Evolutionary conservation across 2,113 vertebrate genomes (phyloP).

Genomic region (Callaeas wilsoni): DNA sequence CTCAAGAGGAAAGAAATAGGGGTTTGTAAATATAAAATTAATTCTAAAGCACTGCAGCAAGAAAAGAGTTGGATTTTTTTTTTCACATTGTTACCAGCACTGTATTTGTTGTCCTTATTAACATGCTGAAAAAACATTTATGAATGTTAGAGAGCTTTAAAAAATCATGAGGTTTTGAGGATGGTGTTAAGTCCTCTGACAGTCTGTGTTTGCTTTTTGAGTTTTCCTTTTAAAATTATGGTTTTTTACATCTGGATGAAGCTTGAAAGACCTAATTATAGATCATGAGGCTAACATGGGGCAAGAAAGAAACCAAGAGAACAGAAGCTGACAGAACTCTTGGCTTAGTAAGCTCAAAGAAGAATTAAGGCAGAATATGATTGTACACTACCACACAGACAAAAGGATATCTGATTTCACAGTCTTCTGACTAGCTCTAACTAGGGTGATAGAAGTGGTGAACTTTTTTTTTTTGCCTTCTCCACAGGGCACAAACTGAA

Average conservation of each 20-base stretch:
- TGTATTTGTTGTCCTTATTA: background rate
- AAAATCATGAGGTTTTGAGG: background rate
- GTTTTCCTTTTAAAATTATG: background rate
- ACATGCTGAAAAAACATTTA: background rate
- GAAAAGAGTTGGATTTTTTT: background rate
- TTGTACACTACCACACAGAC: background rate
- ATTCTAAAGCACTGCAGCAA: background rate
- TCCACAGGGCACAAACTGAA: background rate
- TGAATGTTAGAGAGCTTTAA: background rate
- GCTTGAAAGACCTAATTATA: background rate
- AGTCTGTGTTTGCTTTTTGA: background rate
- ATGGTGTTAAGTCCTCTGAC: background rate
- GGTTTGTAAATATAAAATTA: background rate
- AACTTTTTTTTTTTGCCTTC: background rate
- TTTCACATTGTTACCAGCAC: background rate
- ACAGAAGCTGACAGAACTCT: background rate
- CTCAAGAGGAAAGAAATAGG: background rate
- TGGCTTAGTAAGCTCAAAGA: background rate
- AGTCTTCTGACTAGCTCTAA: background rate
- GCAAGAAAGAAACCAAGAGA: background rate
- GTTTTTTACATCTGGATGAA: background rate
- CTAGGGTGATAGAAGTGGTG: background rate
- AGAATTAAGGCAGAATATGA: background rate
- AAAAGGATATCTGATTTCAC: background rate
- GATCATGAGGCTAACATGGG: background rate